Conservation (phyloP, 2,888 invertebrate genomes). For the Drosophila merina region DNA sequence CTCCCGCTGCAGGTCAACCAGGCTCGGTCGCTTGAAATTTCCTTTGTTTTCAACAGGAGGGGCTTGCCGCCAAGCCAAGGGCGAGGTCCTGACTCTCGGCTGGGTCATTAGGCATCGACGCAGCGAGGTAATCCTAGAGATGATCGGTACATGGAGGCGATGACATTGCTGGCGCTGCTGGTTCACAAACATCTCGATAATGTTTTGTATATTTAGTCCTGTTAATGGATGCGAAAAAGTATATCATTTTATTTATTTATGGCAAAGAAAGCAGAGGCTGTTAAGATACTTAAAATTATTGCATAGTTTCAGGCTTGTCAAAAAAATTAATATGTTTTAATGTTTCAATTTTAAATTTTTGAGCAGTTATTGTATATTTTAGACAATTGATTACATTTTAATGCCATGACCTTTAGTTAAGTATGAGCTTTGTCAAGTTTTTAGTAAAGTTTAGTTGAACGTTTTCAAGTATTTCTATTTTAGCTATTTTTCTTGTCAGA, state of each 20-base stretch:
- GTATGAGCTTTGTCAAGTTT: background rate
- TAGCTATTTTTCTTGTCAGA: slow-evolving; percentile 49
- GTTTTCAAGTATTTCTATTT: background rate
- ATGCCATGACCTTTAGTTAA: background rate
- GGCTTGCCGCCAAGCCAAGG: slow-evolving; percentile 12
- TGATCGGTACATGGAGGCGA: slow-evolving; percentile 34
- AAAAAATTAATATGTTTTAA: background rate
- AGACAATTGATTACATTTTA: background rate
- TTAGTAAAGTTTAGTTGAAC: slow-evolving; percentile 21
- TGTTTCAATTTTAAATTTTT: background rate
- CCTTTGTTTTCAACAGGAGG: background rate
- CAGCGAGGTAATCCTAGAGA: slow-evolving; percentile 36
- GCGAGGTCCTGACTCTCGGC: background rate
- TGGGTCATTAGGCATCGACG: slow-evolving; percentile 47
- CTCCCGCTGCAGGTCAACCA: slow-evolving; percentile 24
- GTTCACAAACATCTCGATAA: slow-evolving; percentile 48
- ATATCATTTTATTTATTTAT: background rate
- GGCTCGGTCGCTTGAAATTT: slow-evolving; percentile 13
- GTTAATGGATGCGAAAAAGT: background rate
- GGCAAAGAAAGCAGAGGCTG: background rate
- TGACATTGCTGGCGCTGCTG: slow-evolving; percentile 42
- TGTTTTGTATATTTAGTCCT: background rate
- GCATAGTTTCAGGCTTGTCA: slow-evolving; percentile 36
- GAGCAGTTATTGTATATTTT: too few species aligned
- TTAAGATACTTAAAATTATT: slow-evolving; percentile 4